Percentiles rank a stretch among this genome's conserved stretches.
phyloP scores from a whole-genome alignment of 1,140 invertebrate genomes.

The Oedothorax gibbosus region DNA sequence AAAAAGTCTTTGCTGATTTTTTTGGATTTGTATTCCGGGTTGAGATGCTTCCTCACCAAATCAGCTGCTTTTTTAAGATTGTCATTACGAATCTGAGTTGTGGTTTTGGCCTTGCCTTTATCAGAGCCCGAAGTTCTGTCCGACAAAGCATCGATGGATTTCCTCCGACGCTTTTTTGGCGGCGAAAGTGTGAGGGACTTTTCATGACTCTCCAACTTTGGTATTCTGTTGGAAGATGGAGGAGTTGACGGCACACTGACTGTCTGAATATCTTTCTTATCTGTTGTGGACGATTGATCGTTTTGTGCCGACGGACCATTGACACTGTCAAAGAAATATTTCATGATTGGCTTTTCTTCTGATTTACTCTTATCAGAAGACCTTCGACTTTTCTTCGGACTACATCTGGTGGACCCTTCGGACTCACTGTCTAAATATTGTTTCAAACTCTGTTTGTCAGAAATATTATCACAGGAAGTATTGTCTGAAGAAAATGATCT shows the following conservation, averaged over 20 bases:
- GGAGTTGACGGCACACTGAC: not conserved
- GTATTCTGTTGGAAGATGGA: not conserved
- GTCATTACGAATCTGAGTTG: conserved; percentile 51
- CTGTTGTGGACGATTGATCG: not conserved
- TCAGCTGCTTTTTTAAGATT: conserved; percentile 59
- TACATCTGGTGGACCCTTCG: not conserved
- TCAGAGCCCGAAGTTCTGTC: not conserved
- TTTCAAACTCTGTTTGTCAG: conserved; percentile 28
- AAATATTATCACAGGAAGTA: conserved; percentile 23
- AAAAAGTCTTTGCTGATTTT: conserved; percentile 61
- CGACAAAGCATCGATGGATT: not conserved
- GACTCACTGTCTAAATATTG: conserved; percentile 5
- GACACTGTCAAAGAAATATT: conserved; percentile 61
- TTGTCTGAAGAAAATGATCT: conserved; percentile 29
- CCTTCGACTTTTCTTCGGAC: conserved; percentile 27
- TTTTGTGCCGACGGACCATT: not conserved
- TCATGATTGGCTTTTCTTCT: conserved; percentile 51
- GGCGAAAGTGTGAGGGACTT: conserved; percentile 3
- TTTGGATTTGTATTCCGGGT: conserved; percentile 60
- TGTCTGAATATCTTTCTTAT: not conserved
- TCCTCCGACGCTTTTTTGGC: conserved; percentile 1
- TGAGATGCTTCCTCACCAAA: conserved; percentile 58
- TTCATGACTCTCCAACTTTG: not conserved
- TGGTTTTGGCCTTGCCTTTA: conserved; percentile 46
- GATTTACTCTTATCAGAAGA: conserved; percentile 6